Evolutionary conservation across 1,140 invertebrate genomes (phyloP).

Genomic region (Drosophila orena): DNA sequence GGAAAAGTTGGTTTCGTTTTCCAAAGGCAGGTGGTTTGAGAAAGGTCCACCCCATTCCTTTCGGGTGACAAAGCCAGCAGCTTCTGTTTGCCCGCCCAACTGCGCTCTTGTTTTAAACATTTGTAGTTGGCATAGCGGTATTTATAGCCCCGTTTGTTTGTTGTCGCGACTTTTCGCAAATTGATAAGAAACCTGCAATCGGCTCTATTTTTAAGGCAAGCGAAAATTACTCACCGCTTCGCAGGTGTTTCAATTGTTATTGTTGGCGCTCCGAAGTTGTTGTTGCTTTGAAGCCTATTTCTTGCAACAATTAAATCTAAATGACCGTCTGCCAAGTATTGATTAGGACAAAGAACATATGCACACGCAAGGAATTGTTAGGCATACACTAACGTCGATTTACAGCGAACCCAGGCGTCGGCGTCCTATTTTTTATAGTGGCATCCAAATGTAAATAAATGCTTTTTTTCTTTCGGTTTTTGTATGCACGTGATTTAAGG

Average conservation of each 20-base stretch:
- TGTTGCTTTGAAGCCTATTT: conserved; percentile 18
- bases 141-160: conserved; percentile 65
- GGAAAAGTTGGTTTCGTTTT: conserved; percentile 8
- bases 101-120: conserved; percentile 14
- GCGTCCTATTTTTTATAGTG: conserved; percentile 12
- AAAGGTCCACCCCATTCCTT: neutral
- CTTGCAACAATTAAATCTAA: conserved; percentile 68
- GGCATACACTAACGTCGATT: conserved; percentile 32
- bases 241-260: conserved; percentile 36
- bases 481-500: conserved; percentile 72
- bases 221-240: conserved; percentile 66
- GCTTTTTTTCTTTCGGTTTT: conserved; percentile 38
- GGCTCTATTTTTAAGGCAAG: conserved; percentile 67
- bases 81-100: conserved; percentile 20
- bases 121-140: conserved; percentile 51
- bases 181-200: conserved; percentile 66
- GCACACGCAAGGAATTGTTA: conserved; percentile 51
- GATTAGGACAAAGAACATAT: conserved; percentile 65
- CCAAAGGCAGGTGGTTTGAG: neutral
- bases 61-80: conserved; percentile 29
- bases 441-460: conserved; percentile 68
- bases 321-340: conserved; percentile 70
- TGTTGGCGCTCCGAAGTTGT: neutral
- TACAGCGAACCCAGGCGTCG: conserved; percentile 41
- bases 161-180: conserved; percentile 54